A percentile compares a stretch with the other conserved stretches of the same genome.
Evolutionary conservation across 2,113 vertebrate species (phyloP).

Genomic region (Python bivittatus): DNA sequence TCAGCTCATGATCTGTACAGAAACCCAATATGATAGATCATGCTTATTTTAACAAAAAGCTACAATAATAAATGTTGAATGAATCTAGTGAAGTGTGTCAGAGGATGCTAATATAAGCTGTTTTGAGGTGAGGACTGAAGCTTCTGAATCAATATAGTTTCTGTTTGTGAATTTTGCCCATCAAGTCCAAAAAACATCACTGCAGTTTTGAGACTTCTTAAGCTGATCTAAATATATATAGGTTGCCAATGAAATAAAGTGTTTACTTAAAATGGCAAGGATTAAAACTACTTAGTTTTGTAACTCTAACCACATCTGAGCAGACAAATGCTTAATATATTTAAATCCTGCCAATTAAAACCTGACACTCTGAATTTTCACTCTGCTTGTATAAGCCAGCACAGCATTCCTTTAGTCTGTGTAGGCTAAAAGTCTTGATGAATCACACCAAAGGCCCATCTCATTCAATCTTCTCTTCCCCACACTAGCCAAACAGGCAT

Average conservation of each 20-base stretch:
- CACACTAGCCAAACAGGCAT: background rate
- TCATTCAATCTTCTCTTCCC: background rate
- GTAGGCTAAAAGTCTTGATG: background rate
- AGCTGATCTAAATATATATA: background rate
- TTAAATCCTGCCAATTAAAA: constrained; percentile 16
- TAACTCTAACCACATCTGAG: constrained; percentile 27
- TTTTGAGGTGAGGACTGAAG: background rate
- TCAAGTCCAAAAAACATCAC: background rate
- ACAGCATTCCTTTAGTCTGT: background rate
- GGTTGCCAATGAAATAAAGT: constrained; percentile 15
- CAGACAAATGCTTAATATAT: constrained; percentile 6
- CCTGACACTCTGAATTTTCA: background rate
- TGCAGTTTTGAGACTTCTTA: background rate
- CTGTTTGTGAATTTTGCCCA: background rate
- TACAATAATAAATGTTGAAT: background rate
- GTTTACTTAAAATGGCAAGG: background rate
- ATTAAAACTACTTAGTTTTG: constrained; percentile 29
- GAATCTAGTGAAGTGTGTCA: background rate
- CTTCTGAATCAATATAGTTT: background rate
- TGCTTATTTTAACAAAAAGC: background rate
- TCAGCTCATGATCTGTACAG: background rate
- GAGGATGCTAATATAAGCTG: background rate
- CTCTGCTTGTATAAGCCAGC: background rate
- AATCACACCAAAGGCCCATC: background rate
- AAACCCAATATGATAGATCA: background rate